Evolutionary conservation across 1,140 invertebrate genomes (phyloP).

Genomic region (Reticulitermes speratus): DNA sequence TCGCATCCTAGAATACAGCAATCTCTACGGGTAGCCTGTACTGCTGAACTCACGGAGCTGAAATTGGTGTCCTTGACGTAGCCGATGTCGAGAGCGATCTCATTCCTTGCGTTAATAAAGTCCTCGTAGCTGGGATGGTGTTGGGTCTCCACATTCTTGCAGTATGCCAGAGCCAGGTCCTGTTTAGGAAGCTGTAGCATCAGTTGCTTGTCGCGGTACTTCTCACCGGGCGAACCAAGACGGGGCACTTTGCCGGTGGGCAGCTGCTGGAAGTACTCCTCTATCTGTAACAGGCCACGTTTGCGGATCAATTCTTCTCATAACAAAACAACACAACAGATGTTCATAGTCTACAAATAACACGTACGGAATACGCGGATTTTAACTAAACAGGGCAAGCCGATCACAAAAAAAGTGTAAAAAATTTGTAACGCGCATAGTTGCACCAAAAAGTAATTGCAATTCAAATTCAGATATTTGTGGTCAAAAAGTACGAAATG

Average conservation of each 20-base stretch:
- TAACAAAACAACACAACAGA: conserved; percentile 41
- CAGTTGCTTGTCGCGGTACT: conserved; percentile 77
- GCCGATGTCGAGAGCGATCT: conserved; percentile 93
- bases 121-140: conserved; percentile 79
- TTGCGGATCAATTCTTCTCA: conserved; percentile 32
- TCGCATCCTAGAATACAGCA: no score
- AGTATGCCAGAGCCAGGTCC: conserved; percentile 87
- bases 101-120: conserved; percentile 88
- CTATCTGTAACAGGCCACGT: conserved; percentile 48
- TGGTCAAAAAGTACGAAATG: no score
- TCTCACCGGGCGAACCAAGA: conserved; percentile 73
- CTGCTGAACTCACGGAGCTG: neutral
- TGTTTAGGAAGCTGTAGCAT: conserved; percentile 91
- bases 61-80: conserved; percentile 51
- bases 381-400: no score
- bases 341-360: conserved; percentile 50
- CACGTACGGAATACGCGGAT: conserved; percentile 39
- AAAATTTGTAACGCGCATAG: no score
- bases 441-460: no score
- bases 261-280: conserved; percentile 73
- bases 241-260: conserved; percentile 76
- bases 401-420: no score
- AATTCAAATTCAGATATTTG: no score
- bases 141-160: conserved; percentile 77
- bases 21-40: no score